A percentile compares a stretch with the other conserved stretches of the same genome.
Evolutionary conservation across 2,888 invertebrate genomes (phyloP).

Genomic region (Trachelus stipa): DNA sequence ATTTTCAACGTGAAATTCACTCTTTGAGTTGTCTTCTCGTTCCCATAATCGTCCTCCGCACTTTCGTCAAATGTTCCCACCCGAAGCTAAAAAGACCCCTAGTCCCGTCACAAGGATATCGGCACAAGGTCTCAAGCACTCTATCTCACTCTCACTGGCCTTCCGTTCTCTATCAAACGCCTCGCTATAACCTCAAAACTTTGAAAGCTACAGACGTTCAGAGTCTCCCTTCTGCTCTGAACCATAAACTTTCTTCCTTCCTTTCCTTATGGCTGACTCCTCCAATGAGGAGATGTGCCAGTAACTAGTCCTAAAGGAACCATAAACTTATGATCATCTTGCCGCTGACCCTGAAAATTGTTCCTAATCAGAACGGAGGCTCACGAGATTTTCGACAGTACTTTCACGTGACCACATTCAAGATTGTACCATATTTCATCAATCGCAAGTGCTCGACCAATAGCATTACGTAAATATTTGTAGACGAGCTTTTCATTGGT

Average conservation of each 20-base stretch:
- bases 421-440: background rate
- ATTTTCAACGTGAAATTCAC: conserved; percentile 30
- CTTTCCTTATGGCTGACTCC: too few relatives aligned
- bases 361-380: background rate
- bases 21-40: conserved; percentile 11
- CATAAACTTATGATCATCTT: conserved; percentile 2
- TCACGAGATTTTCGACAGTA: background rate
- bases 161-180: conserved; percentile 19
- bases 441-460: background rate
- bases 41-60: conserved; percentile 11
- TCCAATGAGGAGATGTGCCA: too few relatives aligned
- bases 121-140: conserved; percentile 19
- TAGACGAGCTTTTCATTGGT: background rate
- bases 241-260: too few relatives aligned
- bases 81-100: conserved; percentile 19
- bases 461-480: background rate
- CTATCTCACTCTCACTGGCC: conserved; percentile 24
- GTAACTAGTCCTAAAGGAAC: background rate
- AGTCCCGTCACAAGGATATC: conserved; percentile 18
- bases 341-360: background rate
- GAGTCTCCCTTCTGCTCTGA: background rate
- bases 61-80: conserved; percentile 6
- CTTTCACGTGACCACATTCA: background rate
- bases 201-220: conserved; percentile 33
- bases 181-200: conserved; percentile 53